Evolutionary conservation across 2,797 vertebrate genomes (phyloP).

Genomic region (Coluber constrictor): DNA sequence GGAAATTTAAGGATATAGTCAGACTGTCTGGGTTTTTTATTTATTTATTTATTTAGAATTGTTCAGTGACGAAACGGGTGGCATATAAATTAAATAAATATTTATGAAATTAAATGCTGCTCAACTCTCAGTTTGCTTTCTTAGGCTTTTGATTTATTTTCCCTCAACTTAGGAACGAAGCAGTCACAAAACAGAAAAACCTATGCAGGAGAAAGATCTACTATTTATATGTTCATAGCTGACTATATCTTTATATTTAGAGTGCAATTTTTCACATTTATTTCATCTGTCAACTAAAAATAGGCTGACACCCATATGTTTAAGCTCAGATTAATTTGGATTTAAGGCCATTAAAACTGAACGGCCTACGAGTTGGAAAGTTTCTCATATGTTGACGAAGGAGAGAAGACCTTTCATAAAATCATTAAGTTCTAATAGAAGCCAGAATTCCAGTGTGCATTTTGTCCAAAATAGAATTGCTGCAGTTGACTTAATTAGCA

Average conservation of each 20-base stretch:
- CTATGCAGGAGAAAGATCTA: not conserved
- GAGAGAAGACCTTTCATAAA: not conserved
- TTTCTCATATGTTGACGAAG: not conserved
- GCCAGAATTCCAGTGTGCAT: slow-evolving; percentile 27
- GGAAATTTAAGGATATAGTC: not conserved
- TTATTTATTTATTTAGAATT: not conserved
- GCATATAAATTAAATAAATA: not conserved
- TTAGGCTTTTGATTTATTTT: not conserved
- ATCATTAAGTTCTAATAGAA: slow-evolving; percentile 13
- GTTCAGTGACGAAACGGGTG: not conserved
- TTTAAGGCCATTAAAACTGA: not conserved
- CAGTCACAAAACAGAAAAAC: not conserved
- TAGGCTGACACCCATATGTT: not conserved
- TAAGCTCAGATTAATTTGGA: not conserved
- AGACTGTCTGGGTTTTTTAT: not conserved
- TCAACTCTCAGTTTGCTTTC: not conserved
- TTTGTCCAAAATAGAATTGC: slow-evolving; percentile 9
- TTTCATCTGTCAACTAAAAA: not conserved
- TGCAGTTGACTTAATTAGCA: not conserved
- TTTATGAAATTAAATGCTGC: not conserved
- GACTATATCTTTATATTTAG: not conserved
- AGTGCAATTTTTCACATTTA: not conserved
- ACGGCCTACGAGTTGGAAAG: not conserved
- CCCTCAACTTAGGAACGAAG: not conserved
- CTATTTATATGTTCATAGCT: not conserved